Evolutionary conservation across 1,140 invertebrate genomes (phyloP).

Genomic region (Drosophila persimilis): DNA sequence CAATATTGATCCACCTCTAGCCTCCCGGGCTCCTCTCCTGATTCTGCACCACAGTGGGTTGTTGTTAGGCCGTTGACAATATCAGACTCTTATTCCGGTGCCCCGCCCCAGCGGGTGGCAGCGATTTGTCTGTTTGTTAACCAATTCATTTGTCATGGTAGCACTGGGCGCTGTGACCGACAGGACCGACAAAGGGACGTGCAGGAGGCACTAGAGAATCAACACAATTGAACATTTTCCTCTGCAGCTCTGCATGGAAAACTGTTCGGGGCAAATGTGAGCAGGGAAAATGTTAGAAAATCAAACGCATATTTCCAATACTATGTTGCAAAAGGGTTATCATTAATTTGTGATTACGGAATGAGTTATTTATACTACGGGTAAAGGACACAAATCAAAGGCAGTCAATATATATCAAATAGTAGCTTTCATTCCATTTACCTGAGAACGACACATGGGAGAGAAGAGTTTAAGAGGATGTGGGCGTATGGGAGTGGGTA

Average conservation of each 20-base stretch:
- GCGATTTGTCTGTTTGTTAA: slow-evolving; percentile 55
- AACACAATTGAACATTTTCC: slow-evolving; percentile 4
- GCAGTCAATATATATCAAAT: slow-evolving; percentile 9
- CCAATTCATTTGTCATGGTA: slow-evolving; percentile 62
- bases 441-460: slow-evolving; percentile 21
- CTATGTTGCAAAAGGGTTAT: no score
- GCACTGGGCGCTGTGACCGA: background rate
- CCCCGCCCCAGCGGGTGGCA: slow-evolving; percentile 6
- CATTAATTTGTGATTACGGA: no score
- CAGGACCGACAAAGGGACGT: background rate
- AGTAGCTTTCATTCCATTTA: slow-evolving; percentile 29
- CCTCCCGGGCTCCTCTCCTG: background rate
- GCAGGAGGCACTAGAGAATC: no score
- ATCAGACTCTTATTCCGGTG: slow-evolving; percentile 24
- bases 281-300: no score
- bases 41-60: background rate
- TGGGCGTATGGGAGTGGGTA: background rate
- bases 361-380: slow-evolving; percentile 1
- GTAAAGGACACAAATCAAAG: slow-evolving; percentile 27
- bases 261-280: no score
- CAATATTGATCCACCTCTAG: slow-evolving; percentile 33
- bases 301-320: no score
- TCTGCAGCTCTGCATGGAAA: no score
- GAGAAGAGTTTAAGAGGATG: background rate
- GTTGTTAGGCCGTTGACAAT: slow-evolving; percentile 26